Conservation (phyloP, 2,797 vertebrate species). For the Pseudomugil gertrudae region DNA sequence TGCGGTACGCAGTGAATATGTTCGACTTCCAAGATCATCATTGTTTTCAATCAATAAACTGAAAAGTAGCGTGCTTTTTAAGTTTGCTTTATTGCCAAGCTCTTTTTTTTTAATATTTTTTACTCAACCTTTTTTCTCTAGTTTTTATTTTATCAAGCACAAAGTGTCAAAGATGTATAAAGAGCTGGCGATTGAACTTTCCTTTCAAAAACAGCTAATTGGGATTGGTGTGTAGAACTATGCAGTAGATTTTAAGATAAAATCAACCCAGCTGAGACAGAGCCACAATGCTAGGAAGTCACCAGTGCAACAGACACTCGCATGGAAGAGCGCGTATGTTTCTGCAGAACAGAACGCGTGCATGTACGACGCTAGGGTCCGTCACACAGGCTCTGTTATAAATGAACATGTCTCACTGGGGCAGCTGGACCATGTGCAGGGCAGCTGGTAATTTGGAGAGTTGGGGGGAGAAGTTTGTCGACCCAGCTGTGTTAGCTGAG, state of each 20-base stretch:
- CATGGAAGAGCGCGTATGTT: slow-evolving; percentile 42
- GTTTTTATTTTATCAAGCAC: slow-evolving; percentile 2
- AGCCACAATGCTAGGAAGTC: slow-evolving; percentile 44
- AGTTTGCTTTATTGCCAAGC: slow-evolving; percentile 15
- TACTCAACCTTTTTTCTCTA: slow-evolving; percentile 3
- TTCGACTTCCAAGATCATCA: slow-evolving; percentile 21
- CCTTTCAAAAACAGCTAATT: slow-evolving; percentile 66
- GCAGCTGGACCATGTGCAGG: slow-evolving; percentile 66
- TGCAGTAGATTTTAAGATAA: slow-evolving; percentile 50
- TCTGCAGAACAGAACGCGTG: slow-evolving; percentile 16
- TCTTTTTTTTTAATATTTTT: slow-evolving; percentile 17
- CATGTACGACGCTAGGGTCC: slow-evolving; percentile 23
- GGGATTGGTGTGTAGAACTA: slow-evolving; percentile 51
- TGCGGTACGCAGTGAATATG: slow-evolving; percentile 33
- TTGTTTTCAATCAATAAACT: slow-evolving; percentile 2
- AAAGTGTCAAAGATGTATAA: slow-evolving; percentile 30
- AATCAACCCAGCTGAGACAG: slow-evolving; percentile 58
- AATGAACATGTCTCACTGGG: slow-evolving; percentile 63
- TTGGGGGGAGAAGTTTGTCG: slow-evolving; percentile 50
- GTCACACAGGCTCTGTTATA: slow-evolving; percentile 68
- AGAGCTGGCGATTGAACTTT: slow-evolving; percentile 63
- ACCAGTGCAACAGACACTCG: slow-evolving; percentile 51
- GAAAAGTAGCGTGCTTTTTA: background rate
- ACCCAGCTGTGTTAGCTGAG: slow-evolving; percentile 70
- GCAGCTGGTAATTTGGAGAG: slow-evolving; percentile 75